Percentiles rank a stretch among this genome's conserved stretches.
Evolutionary conservation across 2,113 vertebrate genomes (phyloP).

Genomic region (Scartelaos histophorus): DNA sequence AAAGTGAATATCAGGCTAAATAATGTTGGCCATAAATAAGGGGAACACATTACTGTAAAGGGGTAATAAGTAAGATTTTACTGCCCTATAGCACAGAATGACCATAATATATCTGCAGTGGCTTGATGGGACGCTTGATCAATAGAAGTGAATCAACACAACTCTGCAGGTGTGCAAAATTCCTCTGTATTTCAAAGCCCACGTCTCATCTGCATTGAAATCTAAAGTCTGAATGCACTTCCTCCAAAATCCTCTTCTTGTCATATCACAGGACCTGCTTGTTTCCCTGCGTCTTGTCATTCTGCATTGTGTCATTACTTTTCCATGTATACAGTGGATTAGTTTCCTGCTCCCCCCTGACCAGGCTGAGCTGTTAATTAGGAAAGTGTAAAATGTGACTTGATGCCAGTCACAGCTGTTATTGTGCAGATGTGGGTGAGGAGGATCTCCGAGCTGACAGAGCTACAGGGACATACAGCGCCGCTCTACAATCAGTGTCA

Average conservation of each 20-base stretch:
- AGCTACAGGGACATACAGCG: background rate
- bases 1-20: constrained; percentile 43
- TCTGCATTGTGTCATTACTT: constrained; percentile 8
- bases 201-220: constrained; percentile 22
- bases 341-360: constrained; percentile 1
- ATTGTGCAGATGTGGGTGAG: constrained; percentile 26
- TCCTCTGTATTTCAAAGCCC: constrained; percentile 20
- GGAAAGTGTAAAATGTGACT: constrained; percentile 23
- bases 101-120: constrained; percentile 54
- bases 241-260: constrained; percentile 4
- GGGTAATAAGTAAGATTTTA: constrained; percentile 61
- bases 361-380: constrained; percentile 17
- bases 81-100: constrained; percentile 50
- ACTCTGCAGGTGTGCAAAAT: constrained; percentile 46
- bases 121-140: constrained; percentile 56
- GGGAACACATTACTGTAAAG: constrained; percentile 46
- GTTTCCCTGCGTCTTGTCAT: constrained; percentile 1
- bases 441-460: constrained; percentile 16
- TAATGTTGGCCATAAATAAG: constrained; percentile 58
- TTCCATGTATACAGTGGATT: background rate
- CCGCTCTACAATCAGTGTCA: constrained; percentile 11
- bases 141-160: constrained; percentile 53
- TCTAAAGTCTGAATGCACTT: background rate
- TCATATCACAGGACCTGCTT: constrained; percentile 1
- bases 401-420: constrained; percentile 18